A percentile compares a stretch with the other conserved stretches of the same genome.
These are phyloP conservation scores for Orthosia gracilis DNA, from an alignment of 2,888 invertebrate genomes.

Conservation along the genomic window DNA sequence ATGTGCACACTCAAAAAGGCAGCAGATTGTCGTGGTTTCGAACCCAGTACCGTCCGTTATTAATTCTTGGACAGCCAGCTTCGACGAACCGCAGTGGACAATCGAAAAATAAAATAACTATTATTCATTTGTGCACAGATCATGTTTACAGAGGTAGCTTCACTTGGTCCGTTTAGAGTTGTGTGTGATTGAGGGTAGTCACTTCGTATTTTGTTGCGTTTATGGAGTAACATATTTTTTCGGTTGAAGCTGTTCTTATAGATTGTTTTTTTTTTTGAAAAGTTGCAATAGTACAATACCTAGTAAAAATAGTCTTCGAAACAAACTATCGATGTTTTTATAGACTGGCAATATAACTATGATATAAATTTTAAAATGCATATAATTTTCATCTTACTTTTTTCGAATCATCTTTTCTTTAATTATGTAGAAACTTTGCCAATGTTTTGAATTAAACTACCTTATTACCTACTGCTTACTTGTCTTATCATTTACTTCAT, in stretches of 20 bases:
- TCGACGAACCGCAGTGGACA: slow-evolving; percentile 83
- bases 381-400: too few relatives aligned
- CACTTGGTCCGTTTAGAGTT: slow-evolving; percentile 64
- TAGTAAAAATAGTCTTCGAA: too few relatives aligned
- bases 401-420: too few relatives aligned
- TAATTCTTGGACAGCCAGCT: slow-evolving; percentile 87
- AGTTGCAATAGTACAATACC: not conserved
- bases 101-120: slow-evolving; percentile 90
- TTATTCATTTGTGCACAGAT: slow-evolving; percentile 86
- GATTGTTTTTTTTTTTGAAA: not conserved
- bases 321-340: too few relatives aligned
- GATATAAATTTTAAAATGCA: too few relatives aligned
- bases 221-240: slow-evolving; percentile 29
- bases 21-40: slow-evolving; percentile 88
- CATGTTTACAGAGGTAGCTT: slow-evolving; percentile 83
- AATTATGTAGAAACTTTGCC: too few relatives aligned
- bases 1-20: slow-evolving; percentile 84
- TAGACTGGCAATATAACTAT: too few relatives aligned
- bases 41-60: slow-evolving; percentile 81
- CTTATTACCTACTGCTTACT: not conserved
- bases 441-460: not conserved
- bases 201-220: slow-evolving; percentile 11
- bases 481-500: not conserved
- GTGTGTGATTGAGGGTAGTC: slow-evolving; percentile 18
- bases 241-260: not conserved